phyloP scores from a whole-genome alignment of 2,113 vertebrate genomes.

The Suncus etruscus region DNA sequence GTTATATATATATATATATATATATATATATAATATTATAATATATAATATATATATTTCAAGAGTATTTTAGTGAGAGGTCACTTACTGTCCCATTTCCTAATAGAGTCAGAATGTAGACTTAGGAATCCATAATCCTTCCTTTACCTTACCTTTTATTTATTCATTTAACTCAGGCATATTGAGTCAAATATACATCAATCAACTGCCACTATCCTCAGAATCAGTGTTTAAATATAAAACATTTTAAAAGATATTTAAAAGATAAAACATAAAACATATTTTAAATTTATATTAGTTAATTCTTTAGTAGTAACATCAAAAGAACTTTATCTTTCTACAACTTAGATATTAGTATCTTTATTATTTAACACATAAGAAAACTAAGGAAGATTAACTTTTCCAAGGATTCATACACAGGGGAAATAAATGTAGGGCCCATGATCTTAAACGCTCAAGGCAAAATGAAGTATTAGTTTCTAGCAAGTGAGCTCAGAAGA shows the following conservation, averaged over 20 bases:
- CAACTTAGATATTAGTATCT: background rate
- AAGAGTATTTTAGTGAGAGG: background rate
- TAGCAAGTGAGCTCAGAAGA: background rate
- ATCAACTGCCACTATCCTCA: background rate
- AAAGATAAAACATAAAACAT: too few relatives aligned
- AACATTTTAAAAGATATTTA: too few relatives aligned
- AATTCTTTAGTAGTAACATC: background rate
- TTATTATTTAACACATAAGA: background rate
- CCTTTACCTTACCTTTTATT: background rate
- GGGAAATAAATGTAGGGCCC: background rate
- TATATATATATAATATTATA: too few relatives aligned
- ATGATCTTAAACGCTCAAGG: background rate
- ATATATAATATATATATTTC: background rate
- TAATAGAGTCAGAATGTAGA: background rate
- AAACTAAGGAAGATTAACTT: background rate
- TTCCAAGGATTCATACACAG: background rate
- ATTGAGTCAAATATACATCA: background rate
- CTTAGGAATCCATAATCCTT: background rate
- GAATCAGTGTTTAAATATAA: background rate
- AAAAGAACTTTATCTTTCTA: background rate
- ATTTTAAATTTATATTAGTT: too few relatives aligned
- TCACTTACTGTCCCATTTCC: background rate
- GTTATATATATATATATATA: background rate
- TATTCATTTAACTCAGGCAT: background rate
- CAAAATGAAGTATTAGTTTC: background rate